Evolutionary conservation across 2,113 vertebrate genomes (phyloP), one percentile per base, ranked within the genome.

Genomic region (Muntiacus reevesi): DNA sequence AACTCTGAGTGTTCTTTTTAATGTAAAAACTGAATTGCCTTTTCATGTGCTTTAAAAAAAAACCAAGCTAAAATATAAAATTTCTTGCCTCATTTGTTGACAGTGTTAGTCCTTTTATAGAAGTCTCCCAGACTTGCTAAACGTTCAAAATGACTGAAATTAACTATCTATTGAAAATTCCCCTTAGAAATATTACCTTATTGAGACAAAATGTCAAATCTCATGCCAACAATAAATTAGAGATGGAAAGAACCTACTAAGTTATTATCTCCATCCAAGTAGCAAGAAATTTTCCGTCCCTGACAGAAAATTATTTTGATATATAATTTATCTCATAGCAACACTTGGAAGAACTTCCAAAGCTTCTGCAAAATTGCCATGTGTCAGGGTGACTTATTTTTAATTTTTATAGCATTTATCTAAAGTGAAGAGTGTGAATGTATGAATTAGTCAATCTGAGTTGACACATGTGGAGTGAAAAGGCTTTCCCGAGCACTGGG

Each of bases 101-200:
- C 89, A 95, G n/a, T 19, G 17, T 52, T 96, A 9, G n/a, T 89
- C 27, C 94, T 95, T 96, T 96, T 94, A 50, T 89, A 89, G 95
- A 96, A 86, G 27, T 83, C 55, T 91, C n/a, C 23, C 55, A 50
- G 94, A 94, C 40, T 89, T 89, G 43, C 43, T 95, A 11, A 50
- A 95, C 40, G 87, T 98, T 86, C n/a, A 95, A n/a, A 96, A 96
- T 92, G 50, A 93, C 64, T 91, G 40, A 89, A 91, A 97, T 95
- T 91, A 97, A 91, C 40, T 88, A 91, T 82, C 43, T 78, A 57
- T 52, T 76, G 85, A 91, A 95, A 86, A 91, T 67, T 89, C 19
- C 33, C 25, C 95, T 30, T 91, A 90, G 81, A 78, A 54, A 40
- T 83, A 74, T 82, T 88, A 96, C 97, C 97, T 93, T 15, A 74